phyloP scores from a whole-genome alignment of 1,140 invertebrate genomes.

The Hermatobates lingyangjiaoensis region DNA sequence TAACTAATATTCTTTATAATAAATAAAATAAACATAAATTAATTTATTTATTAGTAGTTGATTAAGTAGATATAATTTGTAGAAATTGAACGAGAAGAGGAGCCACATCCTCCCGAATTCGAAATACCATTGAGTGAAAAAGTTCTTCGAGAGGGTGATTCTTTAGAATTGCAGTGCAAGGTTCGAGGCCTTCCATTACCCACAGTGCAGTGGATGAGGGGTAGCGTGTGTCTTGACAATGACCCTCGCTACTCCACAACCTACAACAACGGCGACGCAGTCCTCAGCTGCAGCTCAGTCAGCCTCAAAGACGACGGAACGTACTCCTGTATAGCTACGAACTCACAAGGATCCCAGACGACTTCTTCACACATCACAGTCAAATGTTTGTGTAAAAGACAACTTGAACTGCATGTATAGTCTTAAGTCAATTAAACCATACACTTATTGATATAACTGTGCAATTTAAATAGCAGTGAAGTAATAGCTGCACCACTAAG shows the following conservation, averaged over 20 bases:
- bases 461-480: too few species aligned
- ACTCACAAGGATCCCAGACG: constrained; percentile 41
- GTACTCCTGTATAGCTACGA: constrained; percentile 48
- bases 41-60: too few species aligned
- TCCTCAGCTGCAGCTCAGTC: constrained; percentile 38
- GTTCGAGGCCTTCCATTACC: constrained; percentile 56
- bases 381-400: constrained; percentile 30
- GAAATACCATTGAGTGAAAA: constrained; percentile 38
- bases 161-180: constrained; percentile 46
- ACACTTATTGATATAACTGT: too few species aligned
- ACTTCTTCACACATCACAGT: constrained; percentile 32
- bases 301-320: constrained; percentile 35
- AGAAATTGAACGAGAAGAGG: constrained; percentile 44
- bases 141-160: constrained; percentile 38
- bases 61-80: constrained; percentile 16
- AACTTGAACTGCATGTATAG: too few species aligned
- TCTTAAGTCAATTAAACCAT: too few species aligned
- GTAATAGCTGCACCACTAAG: too few species aligned
- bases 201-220: constrained; percentile 58
- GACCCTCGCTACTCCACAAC: constrained; percentile 46
- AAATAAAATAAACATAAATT: neutral
- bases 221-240: constrained; percentile 49
- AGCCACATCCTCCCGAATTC: constrained; percentile 42
- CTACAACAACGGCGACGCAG: constrained; percentile 41
- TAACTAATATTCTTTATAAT: neutral